Percentiles rank a stretch among this genome's conserved stretches.
phyloP scores from a whole-genome alignment of 2,797 vertebrate genomes.

The Chromis chromis region DNA sequence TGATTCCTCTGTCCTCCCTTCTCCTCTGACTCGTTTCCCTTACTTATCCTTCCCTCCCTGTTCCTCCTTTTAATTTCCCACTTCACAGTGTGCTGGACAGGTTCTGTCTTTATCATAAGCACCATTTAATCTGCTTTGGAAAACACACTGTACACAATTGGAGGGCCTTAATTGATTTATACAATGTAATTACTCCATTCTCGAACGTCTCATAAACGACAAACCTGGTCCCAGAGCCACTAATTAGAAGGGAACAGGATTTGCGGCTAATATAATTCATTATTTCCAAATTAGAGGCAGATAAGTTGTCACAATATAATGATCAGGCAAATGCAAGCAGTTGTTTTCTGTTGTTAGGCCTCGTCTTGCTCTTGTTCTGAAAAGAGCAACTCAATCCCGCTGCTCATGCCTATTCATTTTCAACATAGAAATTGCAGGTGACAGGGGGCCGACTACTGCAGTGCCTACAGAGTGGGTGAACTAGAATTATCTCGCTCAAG shows the following conservation, averaged over 20 bases:
- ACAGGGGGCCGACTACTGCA: background rate
- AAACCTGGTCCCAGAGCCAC: conserved; percentile 79
- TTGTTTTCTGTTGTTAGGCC: conserved; percentile 67
- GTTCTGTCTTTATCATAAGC: conserved; percentile 73
- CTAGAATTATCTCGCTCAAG: background rate
- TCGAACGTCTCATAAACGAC: conserved; percentile 76
- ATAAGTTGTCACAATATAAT: conserved; percentile 79
- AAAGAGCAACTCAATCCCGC: conserved; percentile 8
- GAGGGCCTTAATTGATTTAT: conserved; percentile 79
- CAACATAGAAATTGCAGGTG: conserved; percentile 3
- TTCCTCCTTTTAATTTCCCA: conserved; percentile 64
- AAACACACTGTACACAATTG: conserved; percentile 76
- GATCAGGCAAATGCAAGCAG: conserved; percentile 66
- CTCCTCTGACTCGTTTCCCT: conserved; percentile 39
- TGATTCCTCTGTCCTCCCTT: conserved; percentile 64
- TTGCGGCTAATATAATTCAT: conserved; percentile 81
- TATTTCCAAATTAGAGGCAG: conserved; percentile 79
- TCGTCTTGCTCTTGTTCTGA: conserved; percentile 44
- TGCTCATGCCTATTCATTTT: background rate
- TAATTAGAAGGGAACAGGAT: conserved; percentile 80
- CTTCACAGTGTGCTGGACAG: conserved; percentile 71
- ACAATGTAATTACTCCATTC: conserved; percentile 79
- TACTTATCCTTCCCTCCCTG: conserved; percentile 40
- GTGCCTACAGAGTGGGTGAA: background rate
- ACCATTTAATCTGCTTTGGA: conserved; percentile 79